phyloP scores from a whole-genome alignment of 2,888 invertebrate species.

The Morpho helenor region DNA sequence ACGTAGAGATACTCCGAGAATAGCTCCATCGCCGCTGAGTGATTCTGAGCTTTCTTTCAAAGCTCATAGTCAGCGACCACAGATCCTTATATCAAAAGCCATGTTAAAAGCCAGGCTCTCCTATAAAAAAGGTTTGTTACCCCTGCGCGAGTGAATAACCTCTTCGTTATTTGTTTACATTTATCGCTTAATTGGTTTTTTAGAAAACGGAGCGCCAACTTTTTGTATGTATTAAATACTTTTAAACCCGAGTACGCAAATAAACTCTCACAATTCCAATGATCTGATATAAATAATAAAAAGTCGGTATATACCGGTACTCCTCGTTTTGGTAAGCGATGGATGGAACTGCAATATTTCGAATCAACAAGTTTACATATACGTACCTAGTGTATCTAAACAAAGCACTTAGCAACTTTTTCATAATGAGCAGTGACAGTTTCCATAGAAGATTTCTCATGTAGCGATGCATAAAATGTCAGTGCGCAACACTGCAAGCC shows the following conservation, averaged over 20 bases:
- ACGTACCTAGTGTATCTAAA: slow-evolving; percentile 35
- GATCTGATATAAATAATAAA: slow-evolving; percentile 16
- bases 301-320: slow-evolving; percentile 6
- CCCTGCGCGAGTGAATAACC: no score
- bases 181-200: no score
- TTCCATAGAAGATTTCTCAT: slow-evolving; percentile 66
- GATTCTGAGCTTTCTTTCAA: no score
- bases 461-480: slow-evolving; percentile 67
- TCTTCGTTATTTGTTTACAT: no score
- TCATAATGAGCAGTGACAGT: slow-evolving; percentile 65
- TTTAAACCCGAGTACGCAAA: slow-evolving; percentile 9
- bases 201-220: no score
- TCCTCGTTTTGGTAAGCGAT: slow-evolving; percentile 16
- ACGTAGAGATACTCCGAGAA: no score
- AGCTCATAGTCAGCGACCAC: no score
- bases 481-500: slow-evolving; percentile 56
- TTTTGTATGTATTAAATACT: no score
- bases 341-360: slow-evolving; percentile 18
- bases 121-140: no score
- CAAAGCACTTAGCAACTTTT: slow-evolving; percentile 62
- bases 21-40: no score
- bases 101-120: no score
- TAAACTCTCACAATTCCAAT: slow-evolving; percentile 13
- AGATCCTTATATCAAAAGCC: no score
- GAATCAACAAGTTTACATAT: slow-evolving; percentile 31